Evolutionary conservation across 2,888 invertebrate genomes (phyloP).

Genomic region (Eilema griseolum): DNA sequence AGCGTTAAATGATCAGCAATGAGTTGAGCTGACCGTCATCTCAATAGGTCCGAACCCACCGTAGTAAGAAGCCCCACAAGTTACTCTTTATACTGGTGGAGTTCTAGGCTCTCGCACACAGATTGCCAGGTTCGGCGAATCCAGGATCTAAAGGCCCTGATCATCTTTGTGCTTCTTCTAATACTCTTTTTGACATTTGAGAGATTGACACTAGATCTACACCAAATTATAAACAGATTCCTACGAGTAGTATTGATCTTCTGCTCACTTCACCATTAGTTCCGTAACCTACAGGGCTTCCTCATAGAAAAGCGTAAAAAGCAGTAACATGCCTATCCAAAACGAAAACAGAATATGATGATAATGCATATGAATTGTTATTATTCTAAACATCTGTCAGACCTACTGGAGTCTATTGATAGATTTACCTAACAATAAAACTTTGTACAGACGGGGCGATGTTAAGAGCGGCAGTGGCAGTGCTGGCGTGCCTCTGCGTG

Average conservation of each 20-base stretch:
- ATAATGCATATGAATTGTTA: not conserved
- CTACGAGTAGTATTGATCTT: no score
- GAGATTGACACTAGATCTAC: no score
- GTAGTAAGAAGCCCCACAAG: not conserved
- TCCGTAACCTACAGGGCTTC: not conserved
- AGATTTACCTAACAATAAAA: constrained; percentile 27
- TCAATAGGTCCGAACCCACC: no score
- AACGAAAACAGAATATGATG: not conserved
- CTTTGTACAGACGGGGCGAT: constrained; percentile 78
- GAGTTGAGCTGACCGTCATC: no score
- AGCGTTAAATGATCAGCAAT: not conserved
- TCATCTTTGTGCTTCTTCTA: no score
- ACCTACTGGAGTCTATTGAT: constrained; percentile 25
- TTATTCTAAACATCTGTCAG: not conserved
- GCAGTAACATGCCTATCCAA: not conserved
- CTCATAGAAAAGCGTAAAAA: not conserved
- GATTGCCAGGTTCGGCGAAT: no score
- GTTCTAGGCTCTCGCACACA: not conserved
- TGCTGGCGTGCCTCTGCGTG: constrained; percentile 84
- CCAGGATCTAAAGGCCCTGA: no score
- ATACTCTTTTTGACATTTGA: no score
- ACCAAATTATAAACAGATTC: no score
- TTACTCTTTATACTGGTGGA: not conserved
- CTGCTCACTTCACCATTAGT: not conserved
- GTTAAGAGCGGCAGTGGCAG: constrained; percentile 79